These are phyloP conservation scores for Pristionchus maxplancki DNA, from an alignment of 2,888 invertebrate genomes.

Conservation along the genomic window DNA sequence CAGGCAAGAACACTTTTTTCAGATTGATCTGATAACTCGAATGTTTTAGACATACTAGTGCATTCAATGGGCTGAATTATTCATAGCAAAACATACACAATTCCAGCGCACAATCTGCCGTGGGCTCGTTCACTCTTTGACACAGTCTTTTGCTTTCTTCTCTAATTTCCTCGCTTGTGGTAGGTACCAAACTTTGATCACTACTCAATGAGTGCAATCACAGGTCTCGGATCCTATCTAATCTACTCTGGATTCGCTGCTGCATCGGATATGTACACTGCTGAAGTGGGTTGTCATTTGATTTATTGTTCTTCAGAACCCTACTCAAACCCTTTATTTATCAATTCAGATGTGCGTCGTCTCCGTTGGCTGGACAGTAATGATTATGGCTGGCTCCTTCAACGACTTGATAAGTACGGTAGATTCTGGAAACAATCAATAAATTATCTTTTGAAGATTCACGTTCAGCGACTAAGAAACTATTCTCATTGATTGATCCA, in stretches of 20 bases:
- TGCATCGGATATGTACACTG: neutral
- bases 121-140: slow-evolving; percentile 15
- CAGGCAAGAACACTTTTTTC: neutral
- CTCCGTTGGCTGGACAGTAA: slow-evolving; percentile 14
- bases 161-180: slow-evolving; percentile 4
- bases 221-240: slow-evolving; percentile 32
- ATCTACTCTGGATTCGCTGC: slow-evolving; percentile 25
- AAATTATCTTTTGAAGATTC: slow-evolving; percentile 8
- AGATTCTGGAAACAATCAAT: neutral
- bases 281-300: slow-evolving; percentile 15
- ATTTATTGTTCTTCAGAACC: neutral
- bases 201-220: neutral
- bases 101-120: slow-evolving; percentile 30
- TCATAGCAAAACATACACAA: no score
- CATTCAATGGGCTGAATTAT: no score
- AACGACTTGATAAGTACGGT: slow-evolving; percentile 36
- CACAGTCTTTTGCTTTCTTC: slow-evolving; percentile 31
- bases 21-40: slow-evolving; percentile 1
- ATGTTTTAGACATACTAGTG: no score
- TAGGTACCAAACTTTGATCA: neutral
- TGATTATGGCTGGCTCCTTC: slow-evolving; percentile 37
- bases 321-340: neutral
- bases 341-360: slow-evolving; percentile 6
- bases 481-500: slow-evolving; percentile 40
- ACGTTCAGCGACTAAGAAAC: neutral